A percentile compares a stretch with the other conserved stretches of the same genome.
phyloP scores from a whole-genome alignment of 53 echinoderm and acorn worm species.

The Astropecten irregularis region DNA sequence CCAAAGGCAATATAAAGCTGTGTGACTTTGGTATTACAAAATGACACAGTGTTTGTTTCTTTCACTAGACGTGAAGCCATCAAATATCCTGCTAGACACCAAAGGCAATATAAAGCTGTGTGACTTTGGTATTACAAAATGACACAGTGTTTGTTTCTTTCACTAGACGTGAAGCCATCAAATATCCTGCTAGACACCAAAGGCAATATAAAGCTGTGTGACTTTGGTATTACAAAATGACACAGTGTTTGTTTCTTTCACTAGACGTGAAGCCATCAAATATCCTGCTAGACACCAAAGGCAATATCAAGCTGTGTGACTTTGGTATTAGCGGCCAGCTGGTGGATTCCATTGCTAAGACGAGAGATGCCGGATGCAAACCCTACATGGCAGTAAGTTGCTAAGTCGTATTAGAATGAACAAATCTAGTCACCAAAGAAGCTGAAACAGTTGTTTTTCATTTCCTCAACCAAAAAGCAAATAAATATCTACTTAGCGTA shows the following conservation, averaged over 20 bases:
- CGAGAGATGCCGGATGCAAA: constrained; percentile 95
- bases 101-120: constrained; percentile 94
- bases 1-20: constrained; percentile 88
- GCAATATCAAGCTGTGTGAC: constrained; percentile 96
- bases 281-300: constrained; percentile 85
- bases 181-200: constrained; percentile 88
- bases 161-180: constrained; percentile 92
- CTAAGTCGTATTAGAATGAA: neutral
- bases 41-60: too few relatives aligned
- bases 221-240: constrained; percentile 99
- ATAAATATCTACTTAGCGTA: too few relatives aligned
- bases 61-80: constrained; percentile 88
- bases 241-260: neutral
- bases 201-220: constrained; percentile 96
- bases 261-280: constrained; percentile 98
- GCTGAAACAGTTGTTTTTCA: too few relatives aligned
- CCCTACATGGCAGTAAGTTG: constrained; percentile 99
- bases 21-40: constrained; percentile 99
- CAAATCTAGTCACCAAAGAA: neutral
- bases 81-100: constrained; percentile 87
- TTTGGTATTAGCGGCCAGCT: constrained; percentile 98
- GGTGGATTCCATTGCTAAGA: constrained; percentile 98
- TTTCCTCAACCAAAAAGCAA: too few relatives aligned
- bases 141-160: neutral
- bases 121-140: constrained; percentile 99